phyloP scores from a whole-genome alignment of 1,140 invertebrate genomes.

The Drosophila lini region DNA sequence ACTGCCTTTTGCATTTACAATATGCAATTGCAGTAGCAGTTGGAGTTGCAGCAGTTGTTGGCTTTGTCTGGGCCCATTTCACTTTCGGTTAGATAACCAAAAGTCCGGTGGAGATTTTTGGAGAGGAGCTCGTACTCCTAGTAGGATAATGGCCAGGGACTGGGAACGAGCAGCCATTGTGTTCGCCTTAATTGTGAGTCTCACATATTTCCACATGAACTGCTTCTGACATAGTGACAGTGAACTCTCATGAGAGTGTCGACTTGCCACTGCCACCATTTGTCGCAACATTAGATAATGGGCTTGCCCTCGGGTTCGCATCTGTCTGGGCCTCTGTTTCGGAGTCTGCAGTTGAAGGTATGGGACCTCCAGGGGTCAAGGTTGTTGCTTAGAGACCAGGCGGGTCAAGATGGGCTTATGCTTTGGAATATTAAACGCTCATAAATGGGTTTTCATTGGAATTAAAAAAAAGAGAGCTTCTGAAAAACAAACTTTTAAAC shows the following conservation, averaged over 20 bases:
- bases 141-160: slow-evolving; percentile 47
- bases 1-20: slow-evolving; percentile 60
- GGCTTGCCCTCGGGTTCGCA: slow-evolving; percentile 36
- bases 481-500: not conserved
- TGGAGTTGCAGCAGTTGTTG: slow-evolving; percentile 37
- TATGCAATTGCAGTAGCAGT: slow-evolving; percentile 48
- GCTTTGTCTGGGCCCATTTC: slow-evolving; percentile 59
- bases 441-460: not conserved
- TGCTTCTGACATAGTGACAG: slow-evolving; percentile 66
- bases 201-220: slow-evolving; percentile 25
- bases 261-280: slow-evolving; percentile 35
- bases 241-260: slow-evolving; percentile 58
- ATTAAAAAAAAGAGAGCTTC: not conserved
- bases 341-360: slow-evolving; percentile 30
- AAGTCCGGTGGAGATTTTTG: slow-evolving; percentile 2
- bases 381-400: slow-evolving; percentile 19
- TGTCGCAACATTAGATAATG: slow-evolving; percentile 64
- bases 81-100: slow-evolving; percentile 76
- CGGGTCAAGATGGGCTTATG: slow-evolving; percentile 4
- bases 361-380: slow-evolving; percentile 51
- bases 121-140: slow-evolving; percentile 17
- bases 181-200: slow-evolving; percentile 28
- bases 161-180: slow-evolving; percentile 14
- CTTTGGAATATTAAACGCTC: slow-evolving; percentile 14
- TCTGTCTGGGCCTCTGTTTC: slow-evolving; percentile 4